phyloP scores from a whole-genome alignment of 2,113 vertebrate species.

The Sakesphorus luctuosus region DNA sequence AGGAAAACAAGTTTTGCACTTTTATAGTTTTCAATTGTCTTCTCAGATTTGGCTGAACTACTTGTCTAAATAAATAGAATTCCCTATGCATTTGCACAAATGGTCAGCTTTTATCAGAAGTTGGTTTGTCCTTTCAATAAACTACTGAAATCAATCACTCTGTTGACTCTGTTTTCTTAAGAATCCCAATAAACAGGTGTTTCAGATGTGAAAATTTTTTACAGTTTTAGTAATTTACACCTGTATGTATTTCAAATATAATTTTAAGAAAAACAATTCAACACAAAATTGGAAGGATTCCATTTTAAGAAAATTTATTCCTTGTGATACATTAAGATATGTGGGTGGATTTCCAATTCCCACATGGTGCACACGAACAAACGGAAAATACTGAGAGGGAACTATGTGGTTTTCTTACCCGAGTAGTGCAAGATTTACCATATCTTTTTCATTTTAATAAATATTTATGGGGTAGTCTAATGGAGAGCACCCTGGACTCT shows the following conservation, averaged over 20 bases:
- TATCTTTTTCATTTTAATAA: not conserved
- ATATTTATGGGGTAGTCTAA: not conserved
- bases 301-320: not conserved
- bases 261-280: not conserved
- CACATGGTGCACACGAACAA: rapidly evolving
- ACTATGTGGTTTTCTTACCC: not conserved
- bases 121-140: conserved; percentile 50
- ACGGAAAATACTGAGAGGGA: not conserved
- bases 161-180: not conserved
- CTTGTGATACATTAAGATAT: not conserved
- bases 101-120: conserved; percentile 16
- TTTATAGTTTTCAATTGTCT: not conserved
- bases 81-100: not conserved
- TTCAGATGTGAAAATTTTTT: not conserved
- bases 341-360: not conserved
- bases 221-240: not conserved
- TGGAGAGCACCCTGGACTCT: too few relatives aligned
- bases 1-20: not conserved
- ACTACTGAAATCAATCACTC: not conserved
- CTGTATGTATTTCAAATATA: not conserved
- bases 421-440: not conserved
- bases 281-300: not conserved
- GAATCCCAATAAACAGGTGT: not conserved
- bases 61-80: conserved; percentile 14
- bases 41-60: not conserved